These are phyloP conservation scores for Cyanoderma ruficeps DNA, from an alignment of 2,113 vertebrate genomes.

Conservation along the genomic window DNA sequence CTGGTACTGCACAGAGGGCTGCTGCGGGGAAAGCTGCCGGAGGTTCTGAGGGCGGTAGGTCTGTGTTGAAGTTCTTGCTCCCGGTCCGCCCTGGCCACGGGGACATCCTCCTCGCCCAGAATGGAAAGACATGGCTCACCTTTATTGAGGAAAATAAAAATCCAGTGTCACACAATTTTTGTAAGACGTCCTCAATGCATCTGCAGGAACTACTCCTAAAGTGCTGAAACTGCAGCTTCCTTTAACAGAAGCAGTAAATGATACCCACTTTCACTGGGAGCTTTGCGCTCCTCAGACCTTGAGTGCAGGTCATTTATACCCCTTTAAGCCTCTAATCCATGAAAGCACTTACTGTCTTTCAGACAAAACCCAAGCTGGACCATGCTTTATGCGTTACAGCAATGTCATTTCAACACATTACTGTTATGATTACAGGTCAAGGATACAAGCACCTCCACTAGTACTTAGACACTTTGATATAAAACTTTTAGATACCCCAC, in stretches of 20 bases:
- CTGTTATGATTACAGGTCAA: background rate
- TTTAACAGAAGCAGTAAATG: background rate
- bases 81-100: slow-evolving; percentile 79
- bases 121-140: slow-evolving; percentile 89
- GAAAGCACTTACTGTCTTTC: background rate
- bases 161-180: background rate
- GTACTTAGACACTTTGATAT: background rate
- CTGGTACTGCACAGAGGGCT: slow-evolving; percentile 81
- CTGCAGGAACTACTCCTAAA: background rate
- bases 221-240: background rate
- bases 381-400: fast-evolving
- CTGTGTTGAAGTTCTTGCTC: slow-evolving; percentile 79
- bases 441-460: background rate
- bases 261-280: background rate
- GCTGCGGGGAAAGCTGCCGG: slow-evolving; percentile 81
- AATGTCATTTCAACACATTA: background rate
- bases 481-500: background rate
- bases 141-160: background rate
- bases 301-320: background rate
- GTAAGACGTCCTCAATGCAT: background rate
- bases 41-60: slow-evolving; percentile 82
- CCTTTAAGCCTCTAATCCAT: background rate
- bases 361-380: background rate
- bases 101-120: slow-evolving; percentile 84
- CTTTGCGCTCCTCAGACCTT: background rate